Evolutionary conservation across 1,140 invertebrate species (phyloP), one percentile per base, ranked within the genome.

Genomic region (Drosophila auraria): DNA sequence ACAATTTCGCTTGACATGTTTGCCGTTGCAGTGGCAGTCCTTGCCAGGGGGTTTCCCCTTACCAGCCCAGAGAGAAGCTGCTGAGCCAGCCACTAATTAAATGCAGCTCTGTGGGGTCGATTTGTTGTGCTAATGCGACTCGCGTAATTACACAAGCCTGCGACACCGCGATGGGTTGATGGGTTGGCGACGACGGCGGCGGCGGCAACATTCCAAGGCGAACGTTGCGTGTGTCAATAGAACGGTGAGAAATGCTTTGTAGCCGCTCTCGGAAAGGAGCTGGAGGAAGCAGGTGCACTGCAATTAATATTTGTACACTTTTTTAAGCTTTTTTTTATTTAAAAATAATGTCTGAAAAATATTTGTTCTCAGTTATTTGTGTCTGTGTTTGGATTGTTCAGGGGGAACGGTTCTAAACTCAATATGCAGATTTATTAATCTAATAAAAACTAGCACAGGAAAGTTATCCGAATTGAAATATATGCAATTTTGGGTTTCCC

Each of bases 191-290:
- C 74, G 44, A 51, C 71, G 71, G 59, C 69, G 61, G 60, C 62
- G 75, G 81, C 81, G 81, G 63, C 77, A 79, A 87, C 78, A 89
- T 89, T 90, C 82, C 84, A 75, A 82, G 84, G 74, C 82, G 71
- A 73, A 66, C 82, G 78, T 69, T 80, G 78, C 84, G 86, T 89
- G 84, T 84, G 84, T 87, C 84, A 87, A 89, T 89, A 80, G 84
- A 89, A 80, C 20, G 80, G 72, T 66, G 56, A 81, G 78, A 69
- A 83, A 83, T 76, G 82, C 77, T 69, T 73, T 77, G 74, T 74
- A 87, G 78, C 54, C 50, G 50, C 51, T 56, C 38, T 40, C 0
- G 36, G 36, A 8, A 47, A 40, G 33, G 78, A 30, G 54, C 50
- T 15, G 23, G 50, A 66, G 47, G 17, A 17, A 11, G 45, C 30